These are phyloP conservation scores for Drosophila pachea DNA, from an alignment of 1,140 invertebrate genomes.

Conservation along the genomic window DNA sequence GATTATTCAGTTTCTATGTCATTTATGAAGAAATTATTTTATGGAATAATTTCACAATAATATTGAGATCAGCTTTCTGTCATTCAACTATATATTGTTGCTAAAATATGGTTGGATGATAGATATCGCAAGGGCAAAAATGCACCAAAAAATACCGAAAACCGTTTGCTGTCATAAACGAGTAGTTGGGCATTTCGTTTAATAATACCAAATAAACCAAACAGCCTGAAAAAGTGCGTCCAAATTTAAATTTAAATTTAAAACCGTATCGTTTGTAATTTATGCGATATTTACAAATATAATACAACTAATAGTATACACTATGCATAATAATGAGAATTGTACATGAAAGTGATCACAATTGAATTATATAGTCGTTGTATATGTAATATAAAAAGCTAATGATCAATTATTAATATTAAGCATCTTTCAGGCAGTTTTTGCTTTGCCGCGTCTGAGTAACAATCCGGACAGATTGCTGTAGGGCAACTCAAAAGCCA, in stretches of 20 bases:
- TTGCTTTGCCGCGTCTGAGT: slow-evolving; percentile 46
- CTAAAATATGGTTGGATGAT: too few species aligned
- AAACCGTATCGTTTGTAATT: not conserved
- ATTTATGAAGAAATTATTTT: not conserved
- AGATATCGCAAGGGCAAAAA: too few species aligned
- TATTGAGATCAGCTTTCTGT: too few species aligned
- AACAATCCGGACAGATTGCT: slow-evolving; percentile 72
- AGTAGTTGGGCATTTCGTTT: too few species aligned
- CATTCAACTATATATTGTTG: too few species aligned
- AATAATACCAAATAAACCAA: not conserved
- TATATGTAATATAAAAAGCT: not conserved
- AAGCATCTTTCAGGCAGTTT: slow-evolving; percentile 64
- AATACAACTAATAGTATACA: slow-evolving; percentile 41
- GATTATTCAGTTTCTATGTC: not conserved
- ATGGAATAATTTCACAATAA: not conserved
- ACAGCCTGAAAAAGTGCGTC: not conserved
- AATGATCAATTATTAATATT: slow-evolving; percentile 33
- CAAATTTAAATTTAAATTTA: not conserved
- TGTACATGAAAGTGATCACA: slow-evolving; percentile 72
- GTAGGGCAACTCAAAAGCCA: slow-evolving; percentile 76
- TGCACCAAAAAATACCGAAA: too few species aligned
- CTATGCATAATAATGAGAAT: slow-evolving; percentile 43
- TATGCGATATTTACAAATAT: slow-evolving; percentile 20
- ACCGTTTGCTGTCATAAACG: too few species aligned
- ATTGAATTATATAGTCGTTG: slow-evolving; percentile 64